Evolutionary conservation across 2,113 vertebrate species (phyloP), one percentile per base, ranked within the genome.

Genomic region (Lepisosteus osseus): DNA sequence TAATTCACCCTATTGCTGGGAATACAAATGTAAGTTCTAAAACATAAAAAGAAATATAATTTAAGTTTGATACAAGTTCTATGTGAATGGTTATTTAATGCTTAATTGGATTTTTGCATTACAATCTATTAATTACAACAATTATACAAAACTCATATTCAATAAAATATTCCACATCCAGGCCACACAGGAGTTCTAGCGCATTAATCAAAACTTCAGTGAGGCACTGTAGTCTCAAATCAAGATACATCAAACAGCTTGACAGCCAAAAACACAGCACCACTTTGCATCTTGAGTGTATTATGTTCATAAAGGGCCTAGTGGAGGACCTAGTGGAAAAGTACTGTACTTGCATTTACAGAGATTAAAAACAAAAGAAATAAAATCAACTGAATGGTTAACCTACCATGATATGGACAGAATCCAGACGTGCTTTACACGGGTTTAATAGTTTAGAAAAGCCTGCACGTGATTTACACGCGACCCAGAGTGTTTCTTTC

Each of bases 321-420:
- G 47, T 54, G 13, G 67, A 59, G 29, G 9, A n/a, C 1, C 3
- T 12, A n/a, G 40, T 57, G 68, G 11, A 57, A 51, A 69, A 29
- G 54, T 13, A 57, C 17, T 15, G 51, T 40, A 47, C 65, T 40
- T 43, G 3, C 12, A 47, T 12, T 3, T 15, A 45, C 65, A 51
- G 47, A 51, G 47, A 51, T 51, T 5, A 51, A 5, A 51, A 51
- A 9, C 5, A 51, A 17, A 67, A 54, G 6, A 29, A 67, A 67
- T 29, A 13, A 15, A 15, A 14, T 14, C 14, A 51, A 29, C 61
- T 65, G 44, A 8, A n/a, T 13, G 57, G 29, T 13, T 42, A 51
- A 68, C 72, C 45, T 73, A 73, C 72, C 72, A 68, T 68, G 40
- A 62, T 73, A 7, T 17, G 40, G 12, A 67, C 55, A 13, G 57